Percentiles rank a stretch among this genome's conserved stretches.
phyloP scores from a whole-genome alignment of 2,113 vertebrate genomes.

The Rhinogobius similis region DNA sequence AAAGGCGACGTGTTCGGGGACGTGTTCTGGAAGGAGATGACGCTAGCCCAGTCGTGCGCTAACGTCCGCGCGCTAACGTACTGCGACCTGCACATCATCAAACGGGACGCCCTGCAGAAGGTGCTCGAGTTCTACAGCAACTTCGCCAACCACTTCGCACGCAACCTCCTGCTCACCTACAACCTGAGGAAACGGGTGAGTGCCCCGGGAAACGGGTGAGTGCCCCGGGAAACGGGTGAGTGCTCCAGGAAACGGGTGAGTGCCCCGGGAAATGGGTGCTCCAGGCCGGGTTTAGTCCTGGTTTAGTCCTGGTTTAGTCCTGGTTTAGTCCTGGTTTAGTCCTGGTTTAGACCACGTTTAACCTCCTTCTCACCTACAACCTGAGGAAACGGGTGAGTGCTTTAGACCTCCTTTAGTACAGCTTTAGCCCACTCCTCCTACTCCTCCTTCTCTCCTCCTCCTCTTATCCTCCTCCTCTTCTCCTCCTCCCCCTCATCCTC shows the following conservation, averaged over 20 bases:
- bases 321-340: background rate
- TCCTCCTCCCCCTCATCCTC: too few species aligned
- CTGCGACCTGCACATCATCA: conserved; percentile 96
- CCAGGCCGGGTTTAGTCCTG: background rate
- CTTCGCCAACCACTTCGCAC: conserved; percentile 93
- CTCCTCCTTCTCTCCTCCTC: too few species aligned
- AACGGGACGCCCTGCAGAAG: conserved; percentile 93
- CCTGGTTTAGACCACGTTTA: background rate
- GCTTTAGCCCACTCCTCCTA: too few species aligned
- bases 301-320: background rate
- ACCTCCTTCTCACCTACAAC: too few species aligned
- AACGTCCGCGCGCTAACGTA: conserved; percentile 95
- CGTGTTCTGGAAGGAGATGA: conserved; percentile 95
- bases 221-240: conserved; percentile 93
- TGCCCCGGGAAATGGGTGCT: too few species aligned
- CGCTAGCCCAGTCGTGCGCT: conserved; percentile 91
- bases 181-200: conserved; percentile 93
- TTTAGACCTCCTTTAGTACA: too few species aligned
- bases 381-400: too few species aligned
- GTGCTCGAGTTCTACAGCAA: conserved; percentile 94
- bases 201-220: conserved; percentile 92
- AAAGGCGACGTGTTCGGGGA: conserved; percentile 98
- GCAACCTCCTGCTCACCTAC: conserved; percentile 95
- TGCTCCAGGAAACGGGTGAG: conserved; percentile 93
- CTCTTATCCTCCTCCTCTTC: too few species aligned